Base-by-base conservation (phyloP, 2,888 invertebrate genomes). In the Tethea ocularis region DNA sequence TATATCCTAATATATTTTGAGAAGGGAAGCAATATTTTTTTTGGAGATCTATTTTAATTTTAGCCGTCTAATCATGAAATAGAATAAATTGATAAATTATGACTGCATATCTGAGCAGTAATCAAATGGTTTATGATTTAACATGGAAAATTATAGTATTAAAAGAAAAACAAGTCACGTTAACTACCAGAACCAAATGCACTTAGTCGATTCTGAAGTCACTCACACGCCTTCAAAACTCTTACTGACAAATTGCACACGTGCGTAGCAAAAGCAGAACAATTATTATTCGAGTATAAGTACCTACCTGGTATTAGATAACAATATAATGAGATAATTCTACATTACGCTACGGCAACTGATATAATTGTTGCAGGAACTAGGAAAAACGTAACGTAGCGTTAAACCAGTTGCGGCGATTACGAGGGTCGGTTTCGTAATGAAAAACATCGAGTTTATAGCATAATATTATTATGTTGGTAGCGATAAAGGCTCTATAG, bases 281-380 rank as follows among this genome's bases (percentile, higher is more conserved):
- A 41, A 41, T 17, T 41, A 41, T 41, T 41, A 17, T 41, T 4
- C 41, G 17, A 17, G 41, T 10, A 6, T 29, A 54, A 6, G n/a
- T n/a, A n/a, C n/a, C n/a, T n/a, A 54, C 36, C 33, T 54, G 36
- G 36, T 33, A 54, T 54, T 54, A 54, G 11, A 54, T 54, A 54
- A 54, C 22, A 36, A 36, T 22, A 54, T 36, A 20, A 20, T 54
- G 36, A 36, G 17, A 26, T 56, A 13, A 36, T 23, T 46, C 22
- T 7, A 54, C 20, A 46, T n/a, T 20, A 46, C 46, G 46, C 46
- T 46, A 20, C 46, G 20, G 46, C 7, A 46, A 46, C 46, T 10
- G 20, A 38, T 38, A 46, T 46, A 46, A 46, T 46, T 46, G 20
- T 46, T 20, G 46, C 46, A 46, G 46, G 46, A 46, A 46, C 46